phyloP scores from a whole-genome alignment of 2,888 invertebrate genomes.

The Hylaea fasciaria region DNA sequence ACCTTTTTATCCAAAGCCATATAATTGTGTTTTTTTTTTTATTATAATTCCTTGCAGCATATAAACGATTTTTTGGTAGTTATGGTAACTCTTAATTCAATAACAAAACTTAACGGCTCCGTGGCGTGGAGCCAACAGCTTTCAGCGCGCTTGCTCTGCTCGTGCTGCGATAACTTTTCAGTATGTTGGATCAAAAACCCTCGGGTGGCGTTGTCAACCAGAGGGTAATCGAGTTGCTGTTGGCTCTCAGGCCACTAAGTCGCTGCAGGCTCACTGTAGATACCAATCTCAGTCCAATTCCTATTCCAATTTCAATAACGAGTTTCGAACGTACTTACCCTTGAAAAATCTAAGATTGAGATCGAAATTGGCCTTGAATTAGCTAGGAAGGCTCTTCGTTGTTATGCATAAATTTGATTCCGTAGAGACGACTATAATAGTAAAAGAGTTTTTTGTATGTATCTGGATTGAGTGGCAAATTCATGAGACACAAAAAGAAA shows the following conservation, averaged over 20 bases:
- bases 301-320: no score
- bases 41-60: slow-evolving; percentile 1
- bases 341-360: no score
- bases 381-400: no score
- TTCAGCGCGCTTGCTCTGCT: slow-evolving; percentile 32
- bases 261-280: not conserved
- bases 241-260: slow-evolving; percentile 24
- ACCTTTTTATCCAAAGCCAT: no score
- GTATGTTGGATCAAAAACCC: slow-evolving; percentile 37
- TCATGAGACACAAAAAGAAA: no score
- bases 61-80: slow-evolving; percentile 2
- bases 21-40: slow-evolving; percentile 1
- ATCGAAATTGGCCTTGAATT: no score
- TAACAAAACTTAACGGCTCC: slow-evolving; percentile 29
- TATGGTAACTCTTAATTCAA: slow-evolving; percentile 34
- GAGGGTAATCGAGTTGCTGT: slow-evolving; percentile 47
- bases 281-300: no score
- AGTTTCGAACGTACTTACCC: no score
- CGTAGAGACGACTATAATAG: no score
- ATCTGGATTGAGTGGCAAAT: no score
- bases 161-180: slow-evolving; percentile 38
- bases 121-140: slow-evolving; percentile 32
- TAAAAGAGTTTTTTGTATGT: no score
- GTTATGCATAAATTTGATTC: no score
- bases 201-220: slow-evolving; percentile 36